These are phyloP conservation scores for Lophura swinhoii DNA, from an alignment of 2,797 vertebrate genomes.

Conservation along the genomic window DNA sequence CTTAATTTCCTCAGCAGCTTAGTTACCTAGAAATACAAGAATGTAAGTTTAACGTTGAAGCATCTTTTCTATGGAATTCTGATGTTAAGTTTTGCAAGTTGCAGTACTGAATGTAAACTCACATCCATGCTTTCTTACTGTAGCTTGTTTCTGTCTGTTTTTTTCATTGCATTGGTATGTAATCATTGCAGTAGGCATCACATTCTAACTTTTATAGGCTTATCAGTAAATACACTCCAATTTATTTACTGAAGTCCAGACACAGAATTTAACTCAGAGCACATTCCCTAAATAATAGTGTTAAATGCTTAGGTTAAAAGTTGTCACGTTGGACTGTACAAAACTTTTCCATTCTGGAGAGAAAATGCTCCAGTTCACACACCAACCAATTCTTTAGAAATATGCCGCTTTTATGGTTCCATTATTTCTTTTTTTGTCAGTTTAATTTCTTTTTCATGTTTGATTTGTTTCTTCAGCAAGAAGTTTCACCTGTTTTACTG, in stretches of 20 bases:
- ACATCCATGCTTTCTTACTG: neutral
- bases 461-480: conserved; percentile 10
- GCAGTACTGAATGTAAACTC: neutral
- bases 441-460: conserved; percentile 33
- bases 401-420: neutral
- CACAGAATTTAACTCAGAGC: neutral
- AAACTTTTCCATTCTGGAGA: conserved; percentile 21
- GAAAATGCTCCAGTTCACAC: neutral
- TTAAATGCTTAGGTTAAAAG: neutral
- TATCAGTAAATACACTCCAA: neutral
- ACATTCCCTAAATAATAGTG: neutral
- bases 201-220: neutral
- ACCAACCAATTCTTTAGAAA: neutral
- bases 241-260: neutral
- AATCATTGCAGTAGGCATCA: neutral
- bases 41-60: neutral
- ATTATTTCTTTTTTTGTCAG: neutral
- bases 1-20: no score
- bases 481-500: neutral
- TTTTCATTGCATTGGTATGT: neutral
- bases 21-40: neutral
- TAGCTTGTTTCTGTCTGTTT: neutral
- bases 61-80: neutral
- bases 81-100: neutral
- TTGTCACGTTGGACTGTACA: neutral